Base-by-base conservation (phyloP, 2,113 vertebrate species). In the Clupea harengus region DNA sequence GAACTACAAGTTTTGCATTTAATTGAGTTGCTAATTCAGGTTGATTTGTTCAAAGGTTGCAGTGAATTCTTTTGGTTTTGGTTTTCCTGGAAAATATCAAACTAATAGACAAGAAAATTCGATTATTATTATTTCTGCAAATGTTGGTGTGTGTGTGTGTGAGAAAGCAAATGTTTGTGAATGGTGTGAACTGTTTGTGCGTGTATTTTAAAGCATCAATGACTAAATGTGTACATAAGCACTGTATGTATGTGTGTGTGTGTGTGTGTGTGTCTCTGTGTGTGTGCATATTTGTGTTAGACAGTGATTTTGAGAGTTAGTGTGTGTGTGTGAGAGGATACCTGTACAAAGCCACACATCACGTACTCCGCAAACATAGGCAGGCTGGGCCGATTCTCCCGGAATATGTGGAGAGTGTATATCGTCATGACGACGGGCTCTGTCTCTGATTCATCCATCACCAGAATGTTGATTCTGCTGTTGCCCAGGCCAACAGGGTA, bases 321-420 rank as follows among this genome's bases (percentile, higher is more conserved):
- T 82, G 45, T 50, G 45, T 84, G 60, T 60, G 83, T 81, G 81
- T 67, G 17, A 67, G 60, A 5, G 60, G 25, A 45, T 93, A 99
- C 98, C 96, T 99, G 98, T 50, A 97, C 85, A 90, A 98, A 99
- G 57, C 97, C 94, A 57, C 98, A 99, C 20, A 93, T 94, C 92
- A 95, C 94, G 20, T 97, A 97, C 85, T 97, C 96, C 67, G 96
- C 95, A 88, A 99, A 98, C 89, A 97, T 95, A 20, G 97, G 98
- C 86, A 99, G 93, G 87, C 96, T 98, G 82, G 98, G 98, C 1
- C 96, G 97, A 86, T 95, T 96, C 88, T 99, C 97, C 17, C 98
- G 95, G 88, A 92, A 94, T 87, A 99, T 87, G 81, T 95, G 95
- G 85, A 99, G 91, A 84, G 93, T 98, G 93, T 99, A 99, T 18